These are phyloP conservation scores for Triplophysa yarkandensis DNA, from an alignment of 2,797 vertebrate genomes.

Conservation along the genomic window DNA sequence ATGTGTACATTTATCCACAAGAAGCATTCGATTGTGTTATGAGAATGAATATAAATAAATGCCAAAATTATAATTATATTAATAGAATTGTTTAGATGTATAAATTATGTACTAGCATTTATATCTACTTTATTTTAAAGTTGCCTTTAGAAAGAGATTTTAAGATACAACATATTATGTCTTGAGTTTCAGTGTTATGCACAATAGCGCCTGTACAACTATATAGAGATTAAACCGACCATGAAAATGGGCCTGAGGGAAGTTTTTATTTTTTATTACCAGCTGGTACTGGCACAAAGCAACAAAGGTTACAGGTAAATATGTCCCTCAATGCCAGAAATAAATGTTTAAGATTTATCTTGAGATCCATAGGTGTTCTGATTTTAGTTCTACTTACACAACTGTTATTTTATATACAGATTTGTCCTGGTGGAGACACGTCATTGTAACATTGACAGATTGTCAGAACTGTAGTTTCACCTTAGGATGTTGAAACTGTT, in stretches of 20 bases:
- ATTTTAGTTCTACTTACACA: neutral
- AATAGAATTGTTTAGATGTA: no score
- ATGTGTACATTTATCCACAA: no score
- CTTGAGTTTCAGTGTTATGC: neutral
- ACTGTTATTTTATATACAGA: neutral
- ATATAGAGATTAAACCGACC: neutral
- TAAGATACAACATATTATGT: no score
- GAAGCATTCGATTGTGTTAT: no score
- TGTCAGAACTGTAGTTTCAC: neutral
- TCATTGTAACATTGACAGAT: neutral
- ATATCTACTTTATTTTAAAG: no score
- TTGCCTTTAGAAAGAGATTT: no score
- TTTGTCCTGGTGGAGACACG: neutral
- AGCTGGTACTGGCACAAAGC: neutral
- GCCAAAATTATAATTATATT: no score
- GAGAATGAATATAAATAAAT: no score
- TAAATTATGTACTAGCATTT: no score
- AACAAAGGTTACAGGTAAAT: neutral
- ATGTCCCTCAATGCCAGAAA: neutral
- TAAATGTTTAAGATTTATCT: neutral
- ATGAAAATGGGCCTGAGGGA: no score
- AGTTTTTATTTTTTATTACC: conserved; percentile 3
- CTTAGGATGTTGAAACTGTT: neutral
- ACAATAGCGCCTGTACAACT: neutral
- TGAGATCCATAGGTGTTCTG: neutral